Evolutionary conservation across 2,888 invertebrate genomes (phyloP).

Genomic region (Apotomis turbidana): DNA sequence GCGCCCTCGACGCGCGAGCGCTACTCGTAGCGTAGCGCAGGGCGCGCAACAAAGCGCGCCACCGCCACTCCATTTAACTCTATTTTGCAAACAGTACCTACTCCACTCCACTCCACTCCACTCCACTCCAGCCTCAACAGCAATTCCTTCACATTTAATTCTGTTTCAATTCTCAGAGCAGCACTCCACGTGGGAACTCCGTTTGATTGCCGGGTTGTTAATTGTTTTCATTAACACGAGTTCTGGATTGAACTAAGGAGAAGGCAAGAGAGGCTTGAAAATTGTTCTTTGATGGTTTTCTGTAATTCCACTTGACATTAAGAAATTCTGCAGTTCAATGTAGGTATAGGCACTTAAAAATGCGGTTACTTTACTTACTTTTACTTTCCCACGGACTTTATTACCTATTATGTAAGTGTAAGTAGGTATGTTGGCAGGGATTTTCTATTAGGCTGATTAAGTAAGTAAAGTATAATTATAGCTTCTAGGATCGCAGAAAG

Average conservation of each 20-base stretch:
- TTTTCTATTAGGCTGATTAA: too few relatives aligned
- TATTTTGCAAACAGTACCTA: constrained; percentile 29
- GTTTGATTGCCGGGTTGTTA: constrained; percentile 4
- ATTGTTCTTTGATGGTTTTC: constrained; percentile 8
- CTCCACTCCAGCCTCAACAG: neutral
- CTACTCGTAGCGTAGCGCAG: neutral
- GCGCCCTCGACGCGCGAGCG: neutral
- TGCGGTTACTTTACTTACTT: too few relatives aligned
- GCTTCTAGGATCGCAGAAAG: too few relatives aligned
- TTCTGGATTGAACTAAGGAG: neutral
- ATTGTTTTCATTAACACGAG: constrained; percentile 1
- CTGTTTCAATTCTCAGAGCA: constrained; percentile 20
- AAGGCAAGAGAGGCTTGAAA: constrained; percentile 14
- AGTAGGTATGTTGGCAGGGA: neutral
- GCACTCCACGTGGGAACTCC: constrained; percentile 15
- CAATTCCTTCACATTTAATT: constrained; percentile 24
- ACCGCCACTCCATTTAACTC: constrained; percentile 32
- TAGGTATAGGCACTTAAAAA: neutral
- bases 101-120: neutral
- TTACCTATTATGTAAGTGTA: too few relatives aligned
- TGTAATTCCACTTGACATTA: neutral
- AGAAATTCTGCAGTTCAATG: neutral
- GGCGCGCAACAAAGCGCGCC: constrained; percentile 12
- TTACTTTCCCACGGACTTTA: too few relatives aligned
- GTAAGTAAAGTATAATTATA: too few relatives aligned